phyloP scores from a whole-genome alignment of 23 tunicate genomes.

The Oikopleura vanhoeffeni region DNA sequence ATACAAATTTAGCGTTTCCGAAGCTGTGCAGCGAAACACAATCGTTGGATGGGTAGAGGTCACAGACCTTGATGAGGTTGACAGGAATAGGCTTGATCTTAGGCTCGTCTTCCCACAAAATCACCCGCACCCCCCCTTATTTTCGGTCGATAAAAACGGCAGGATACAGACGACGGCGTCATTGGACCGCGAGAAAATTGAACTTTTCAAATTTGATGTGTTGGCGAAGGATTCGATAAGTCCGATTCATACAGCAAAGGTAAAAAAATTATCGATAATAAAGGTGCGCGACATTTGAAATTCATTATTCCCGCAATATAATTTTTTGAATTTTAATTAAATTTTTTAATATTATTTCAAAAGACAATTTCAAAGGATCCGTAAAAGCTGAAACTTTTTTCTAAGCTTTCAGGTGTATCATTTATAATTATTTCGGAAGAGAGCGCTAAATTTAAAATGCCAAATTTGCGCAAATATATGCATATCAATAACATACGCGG shows the following conservation, averaged over 20 bases:
- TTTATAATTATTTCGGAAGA: too few species aligned
- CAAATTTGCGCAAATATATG: too few species aligned
- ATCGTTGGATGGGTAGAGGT: constrained; percentile 34
- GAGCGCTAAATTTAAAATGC: too few species aligned
- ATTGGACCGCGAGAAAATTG: constrained; percentile 7
- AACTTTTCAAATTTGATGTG: not conserved
- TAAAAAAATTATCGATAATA: too few species aligned
- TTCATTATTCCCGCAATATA: too few species aligned
- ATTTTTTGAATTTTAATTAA: too few species aligned
- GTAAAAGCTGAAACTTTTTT: too few species aligned
- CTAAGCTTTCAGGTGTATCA: too few species aligned
- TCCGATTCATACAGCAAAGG: not conserved
- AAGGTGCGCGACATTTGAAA: too few species aligned
- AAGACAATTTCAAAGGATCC: too few species aligned
- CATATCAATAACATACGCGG: too few species aligned
- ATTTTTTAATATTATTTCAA: too few species aligned
- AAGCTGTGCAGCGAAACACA: constrained; percentile 26
- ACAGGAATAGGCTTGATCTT: not conserved
- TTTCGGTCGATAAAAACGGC: not conserved
- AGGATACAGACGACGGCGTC: not conserved
- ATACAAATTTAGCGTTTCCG: constrained; percentile 26
- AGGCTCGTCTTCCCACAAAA: not conserved
- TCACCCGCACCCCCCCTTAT: not conserved
- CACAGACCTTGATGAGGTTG: constrained; percentile 24
- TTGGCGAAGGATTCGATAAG: not conserved